Percentiles rank a stretch among this genome's conserved stretches.
phyloP scores from a whole-genome alignment of 2,888 invertebrate genomes.

The Polyommatus iphigenia region DNA sequence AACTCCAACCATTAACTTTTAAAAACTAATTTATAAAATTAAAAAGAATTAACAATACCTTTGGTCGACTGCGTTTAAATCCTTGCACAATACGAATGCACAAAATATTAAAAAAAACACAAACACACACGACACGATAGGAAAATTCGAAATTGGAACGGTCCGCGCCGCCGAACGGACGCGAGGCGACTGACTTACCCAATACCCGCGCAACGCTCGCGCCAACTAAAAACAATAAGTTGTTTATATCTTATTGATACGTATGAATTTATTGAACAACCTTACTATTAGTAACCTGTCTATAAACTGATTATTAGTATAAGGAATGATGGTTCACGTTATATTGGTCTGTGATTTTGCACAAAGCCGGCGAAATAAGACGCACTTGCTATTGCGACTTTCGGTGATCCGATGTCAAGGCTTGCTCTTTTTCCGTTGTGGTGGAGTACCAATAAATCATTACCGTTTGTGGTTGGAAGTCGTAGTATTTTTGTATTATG shows the following conservation, averaged over 20 bases:
- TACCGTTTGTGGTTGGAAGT: no score
- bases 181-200: slow-evolving; percentile 51
- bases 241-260: slow-evolving; percentile 47
- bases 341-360: no score
- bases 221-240: slow-evolving; percentile 45
- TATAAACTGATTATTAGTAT: not conserved
- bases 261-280: slow-evolving; percentile 33
- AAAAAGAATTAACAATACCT: slow-evolving; percentile 54
- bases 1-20: not conserved
- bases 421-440: no score
- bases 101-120: slow-evolving; percentile 55
- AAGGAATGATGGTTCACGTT: not conserved
- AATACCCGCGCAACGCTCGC: slow-evolving; percentile 32
- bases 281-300: slow-evolving; percentile 3
- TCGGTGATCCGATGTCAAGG: no score
- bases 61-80: slow-evolving; percentile 52
- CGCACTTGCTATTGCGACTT: no score
- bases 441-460: no score
- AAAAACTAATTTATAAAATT: slow-evolving; percentile 26
- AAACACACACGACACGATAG: slow-evolving; percentile 51
- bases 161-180: slow-evolving; percentile 62
- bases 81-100: slow-evolving; percentile 58
- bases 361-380: no score
- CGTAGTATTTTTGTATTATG: no score
- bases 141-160: slow-evolving; percentile 27